Evolutionary conservation across 2,888 invertebrate species (phyloP).

Genomic region (Metacarcinus magister): DNA sequence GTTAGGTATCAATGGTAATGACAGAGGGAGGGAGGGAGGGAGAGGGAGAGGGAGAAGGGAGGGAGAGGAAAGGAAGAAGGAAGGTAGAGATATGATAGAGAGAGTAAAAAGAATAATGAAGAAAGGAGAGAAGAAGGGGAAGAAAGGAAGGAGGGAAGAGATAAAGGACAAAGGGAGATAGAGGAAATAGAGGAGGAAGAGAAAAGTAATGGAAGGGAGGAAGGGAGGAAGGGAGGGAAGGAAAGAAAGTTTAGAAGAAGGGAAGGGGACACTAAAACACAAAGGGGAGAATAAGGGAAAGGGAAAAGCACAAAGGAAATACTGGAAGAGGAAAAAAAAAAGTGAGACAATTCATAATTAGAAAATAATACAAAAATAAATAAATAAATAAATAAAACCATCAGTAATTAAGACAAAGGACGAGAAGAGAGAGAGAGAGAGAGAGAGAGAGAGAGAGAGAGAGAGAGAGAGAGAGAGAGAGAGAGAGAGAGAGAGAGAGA

Average conservation of each 20-base stretch:
- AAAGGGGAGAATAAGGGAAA: background rate
- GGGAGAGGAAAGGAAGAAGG: background rate
- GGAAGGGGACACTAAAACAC: background rate
- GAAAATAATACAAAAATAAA: background rate
- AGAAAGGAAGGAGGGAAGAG: background rate
- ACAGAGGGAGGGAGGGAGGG: background rate
- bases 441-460: slow-evolving; percentile 53
- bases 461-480: slow-evolving; percentile 40
- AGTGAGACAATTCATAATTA: background rate
- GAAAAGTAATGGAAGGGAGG: background rate
- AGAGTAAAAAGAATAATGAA: background rate
- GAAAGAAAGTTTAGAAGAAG: background rate
- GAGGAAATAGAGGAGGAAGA: background rate
- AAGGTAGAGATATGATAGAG: background rate
- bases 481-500: slow-evolving; percentile 61
- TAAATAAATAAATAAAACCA: background rate
- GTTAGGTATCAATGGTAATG: slow-evolving; percentile 32
- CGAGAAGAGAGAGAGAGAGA: slow-evolving; percentile 34
- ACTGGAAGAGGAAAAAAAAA: background rate
- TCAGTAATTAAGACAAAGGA: background rate
- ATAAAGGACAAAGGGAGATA: background rate
- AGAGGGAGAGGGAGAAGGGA: background rate
- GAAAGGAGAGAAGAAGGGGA: no score
- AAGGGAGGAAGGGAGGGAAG: background rate
- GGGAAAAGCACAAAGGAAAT: background rate